Conservation (phyloP, 2,797 vertebrate genomes). For the Prionace glauca region DNA sequence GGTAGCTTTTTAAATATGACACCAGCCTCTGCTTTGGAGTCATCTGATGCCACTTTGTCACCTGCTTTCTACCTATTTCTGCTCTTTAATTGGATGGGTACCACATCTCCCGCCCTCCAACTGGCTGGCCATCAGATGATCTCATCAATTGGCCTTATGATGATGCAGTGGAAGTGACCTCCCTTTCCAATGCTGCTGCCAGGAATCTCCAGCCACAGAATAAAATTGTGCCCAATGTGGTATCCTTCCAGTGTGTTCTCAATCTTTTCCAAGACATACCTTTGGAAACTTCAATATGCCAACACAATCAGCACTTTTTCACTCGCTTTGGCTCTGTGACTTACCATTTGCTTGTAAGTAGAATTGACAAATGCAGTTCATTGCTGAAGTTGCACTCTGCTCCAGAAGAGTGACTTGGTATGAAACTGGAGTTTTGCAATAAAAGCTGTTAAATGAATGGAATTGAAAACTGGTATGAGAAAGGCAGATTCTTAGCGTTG, state of each 20-base stretch:
- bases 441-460: neutral
- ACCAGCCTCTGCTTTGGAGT: no score
- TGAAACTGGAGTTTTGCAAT: neutral
- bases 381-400: neutral
- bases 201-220: neutral
- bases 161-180: no score
- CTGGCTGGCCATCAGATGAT: no score
- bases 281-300: neutral
- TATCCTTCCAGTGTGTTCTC: neutral
- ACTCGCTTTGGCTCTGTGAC: neutral
- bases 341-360: neutral
- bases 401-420: neutral
- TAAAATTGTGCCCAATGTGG: neutral
- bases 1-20: no score
- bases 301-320: no score
- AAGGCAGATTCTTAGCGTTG: neutral
- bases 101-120: no score
- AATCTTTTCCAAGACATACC: neutral
- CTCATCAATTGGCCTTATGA: no score
- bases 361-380: neutral
- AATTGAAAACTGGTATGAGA: neutral
- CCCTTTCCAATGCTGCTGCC: no score
- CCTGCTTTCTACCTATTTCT: no score
- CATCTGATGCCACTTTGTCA: no score
- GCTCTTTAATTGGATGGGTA: no score